Evolutionary conservation across 2,113 vertebrate genomes (phyloP).

Genomic region (Fulmarus glacialis): DNA sequence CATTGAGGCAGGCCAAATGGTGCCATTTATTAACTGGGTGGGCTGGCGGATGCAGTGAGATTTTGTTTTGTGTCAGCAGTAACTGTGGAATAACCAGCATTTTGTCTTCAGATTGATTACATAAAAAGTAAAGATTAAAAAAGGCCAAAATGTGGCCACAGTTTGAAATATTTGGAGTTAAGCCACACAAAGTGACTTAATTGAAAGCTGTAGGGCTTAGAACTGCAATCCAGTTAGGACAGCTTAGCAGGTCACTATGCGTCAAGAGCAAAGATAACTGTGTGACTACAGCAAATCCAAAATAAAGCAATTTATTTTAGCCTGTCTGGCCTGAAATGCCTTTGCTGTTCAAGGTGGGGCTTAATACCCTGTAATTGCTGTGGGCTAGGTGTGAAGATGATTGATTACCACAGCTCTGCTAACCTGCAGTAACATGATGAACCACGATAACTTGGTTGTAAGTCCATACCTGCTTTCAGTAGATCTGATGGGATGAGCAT

Average conservation of each 20-base stretch:
- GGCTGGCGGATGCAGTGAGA: not conserved
- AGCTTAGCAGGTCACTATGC: not conserved
- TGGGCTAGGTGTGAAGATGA: not conserved
- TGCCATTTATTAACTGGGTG: not conserved
- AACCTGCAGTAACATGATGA: not conserved
- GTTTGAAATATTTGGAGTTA: not conserved
- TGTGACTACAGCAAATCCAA: not conserved
- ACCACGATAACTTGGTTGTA: fast-evolving
- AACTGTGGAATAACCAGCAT: not conserved
- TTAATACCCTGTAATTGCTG: not conserved
- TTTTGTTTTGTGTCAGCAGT: not conserved
- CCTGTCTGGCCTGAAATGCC: not conserved
- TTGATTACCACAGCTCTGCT: not conserved
- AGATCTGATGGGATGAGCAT: not conserved
- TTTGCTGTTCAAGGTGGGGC: not conserved
- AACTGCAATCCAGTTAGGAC: not conserved
- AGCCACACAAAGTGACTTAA: not conserved
- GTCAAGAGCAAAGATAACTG: not conserved
- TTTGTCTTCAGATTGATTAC: not conserved
- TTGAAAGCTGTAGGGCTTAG: not conserved
- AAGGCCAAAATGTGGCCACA: not conserved
- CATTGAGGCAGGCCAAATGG: not conserved
- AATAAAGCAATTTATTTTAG: not conserved
- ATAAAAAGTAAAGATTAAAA: not conserved
- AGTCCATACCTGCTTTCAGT: not conserved